Conservation (phyloP, 2,797 vertebrate species). For the Oreonectes daqikongensis region DNA sequence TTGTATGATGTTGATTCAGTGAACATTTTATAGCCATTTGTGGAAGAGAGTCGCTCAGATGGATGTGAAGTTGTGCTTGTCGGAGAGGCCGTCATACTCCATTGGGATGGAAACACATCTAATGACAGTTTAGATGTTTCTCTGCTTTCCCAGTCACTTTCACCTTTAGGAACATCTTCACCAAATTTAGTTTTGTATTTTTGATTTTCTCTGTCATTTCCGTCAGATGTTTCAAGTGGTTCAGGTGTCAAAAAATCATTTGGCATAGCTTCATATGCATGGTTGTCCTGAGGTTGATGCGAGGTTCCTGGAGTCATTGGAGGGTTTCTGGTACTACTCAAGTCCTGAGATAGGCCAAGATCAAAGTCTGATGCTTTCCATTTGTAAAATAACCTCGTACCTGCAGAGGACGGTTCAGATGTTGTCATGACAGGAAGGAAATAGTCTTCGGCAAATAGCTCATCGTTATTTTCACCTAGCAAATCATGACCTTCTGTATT, state of each 20-base stretch:
- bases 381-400: constrained; percentile 52
- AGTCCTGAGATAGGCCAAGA: constrained; percentile 47
- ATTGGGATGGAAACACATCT: neutral
- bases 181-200: constrained; percentile 34
- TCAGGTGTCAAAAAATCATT: neutral
- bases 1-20: constrained; percentile 10
- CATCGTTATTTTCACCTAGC: constrained; percentile 41
- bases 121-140: constrained; percentile 30
- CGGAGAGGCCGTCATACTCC: too few species aligned
- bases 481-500: constrained; percentile 1
- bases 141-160: constrained; percentile 40
- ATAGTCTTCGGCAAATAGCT: constrained; percentile 71
- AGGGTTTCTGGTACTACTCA: constrained; percentile 42
- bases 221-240: neutral
- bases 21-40: constrained; percentile 32
- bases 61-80: constrained; percentile 19
- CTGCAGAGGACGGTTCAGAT: constrained; percentile 45
- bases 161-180: constrained; percentile 43
- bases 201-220: too few species aligned
- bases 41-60: constrained; percentile 21
- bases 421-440: constrained; percentile 72
- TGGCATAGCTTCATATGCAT: neutral
- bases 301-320: constrained; percentile 45
- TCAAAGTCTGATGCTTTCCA: constrained; percentile 32
- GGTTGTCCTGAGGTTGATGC: constrained; percentile 30